phyloP scores from a whole-genome alignment of 1,140 invertebrate species.

The Teleopsis dalmanni region DNA sequence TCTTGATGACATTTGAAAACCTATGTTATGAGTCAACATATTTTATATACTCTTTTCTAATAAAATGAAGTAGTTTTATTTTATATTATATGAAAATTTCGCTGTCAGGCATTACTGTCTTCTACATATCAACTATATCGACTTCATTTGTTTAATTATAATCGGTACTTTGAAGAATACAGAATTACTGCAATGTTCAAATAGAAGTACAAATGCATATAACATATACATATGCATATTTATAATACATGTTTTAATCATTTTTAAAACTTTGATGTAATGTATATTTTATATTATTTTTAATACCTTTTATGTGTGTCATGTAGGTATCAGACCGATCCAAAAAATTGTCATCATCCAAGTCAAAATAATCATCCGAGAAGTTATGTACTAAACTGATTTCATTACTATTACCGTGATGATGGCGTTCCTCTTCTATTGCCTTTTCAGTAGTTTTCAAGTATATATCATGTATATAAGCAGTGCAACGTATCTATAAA shows the following conservation, averaged over 20 bases:
- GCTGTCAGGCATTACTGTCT: not conserved
- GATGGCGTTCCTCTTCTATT: conserved; percentile 47
- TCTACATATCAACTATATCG: not conserved
- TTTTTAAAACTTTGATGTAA: not conserved
- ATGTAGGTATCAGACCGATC: conserved; percentile 40
- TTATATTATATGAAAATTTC: no score
- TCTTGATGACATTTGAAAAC: no score
- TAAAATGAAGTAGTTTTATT: no score
- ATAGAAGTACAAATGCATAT: not conserved
- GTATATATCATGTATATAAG: conserved; percentile 52
- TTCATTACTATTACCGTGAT: conserved; percentile 25
- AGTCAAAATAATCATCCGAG: conserved; percentile 38
- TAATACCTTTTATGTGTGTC: conserved; percentile 40
- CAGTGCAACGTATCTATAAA: conserved; percentile 50
- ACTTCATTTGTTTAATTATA: not conserved
- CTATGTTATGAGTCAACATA: no score
- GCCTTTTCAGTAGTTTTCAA: conserved; percentile 55
- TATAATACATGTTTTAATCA: not conserved
- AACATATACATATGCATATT: not conserved
- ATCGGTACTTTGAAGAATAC: no score
- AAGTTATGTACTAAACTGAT: conserved; percentile 30
- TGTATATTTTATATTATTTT: not conserved
- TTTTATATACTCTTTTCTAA: no score
- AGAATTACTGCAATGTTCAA: no score
- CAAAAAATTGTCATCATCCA: conserved; percentile 33